Percentiles rank a stretch among this genome's conserved stretches.
Evolutionary conservation across 2,113 vertebrate genomes (phyloP).

Genomic region (Cebus imitator): DNA sequence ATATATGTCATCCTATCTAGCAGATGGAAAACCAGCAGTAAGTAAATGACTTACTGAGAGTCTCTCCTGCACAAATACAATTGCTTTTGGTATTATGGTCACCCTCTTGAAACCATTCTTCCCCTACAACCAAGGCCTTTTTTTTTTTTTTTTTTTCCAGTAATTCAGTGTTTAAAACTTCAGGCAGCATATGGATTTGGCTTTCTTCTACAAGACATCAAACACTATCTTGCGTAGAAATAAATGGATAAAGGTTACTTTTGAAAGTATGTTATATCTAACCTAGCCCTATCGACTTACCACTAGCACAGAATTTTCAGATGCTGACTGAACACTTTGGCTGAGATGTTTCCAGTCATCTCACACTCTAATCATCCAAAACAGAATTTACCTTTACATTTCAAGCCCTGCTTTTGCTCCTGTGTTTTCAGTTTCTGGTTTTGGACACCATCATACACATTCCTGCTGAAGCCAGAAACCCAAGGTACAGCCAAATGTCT

Average conservation of each 20-base stretch:
- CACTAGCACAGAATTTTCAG: not conserved
- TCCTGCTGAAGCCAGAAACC: not conserved
- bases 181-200: not conserved
- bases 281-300: not conserved
- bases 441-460: not conserved
- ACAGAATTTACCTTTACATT: not conserved
- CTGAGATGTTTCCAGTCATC: not conserved
- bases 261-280: not conserved
- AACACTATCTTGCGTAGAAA: not conserved
- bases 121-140: not conserved
- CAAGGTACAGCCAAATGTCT: not conserved
- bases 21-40: slow-evolving; percentile 26
- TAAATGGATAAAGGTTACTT: not conserved
- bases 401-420: not conserved
- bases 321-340: not conserved
- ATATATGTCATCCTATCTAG: not conserved
- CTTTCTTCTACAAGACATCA: not conserved
- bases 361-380: not conserved
- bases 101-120: not conserved
- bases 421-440: not conserved
- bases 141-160: not conserved
- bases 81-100: not conserved
- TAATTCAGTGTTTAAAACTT: not conserved
- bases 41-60: not conserved
- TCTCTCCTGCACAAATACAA: not conserved